Percentiles rank a stretch among this genome's conserved stretches.
phyloP scores from a whole-genome alignment of 2,888 invertebrate species.

The Pimpla rufipes region DNA sequence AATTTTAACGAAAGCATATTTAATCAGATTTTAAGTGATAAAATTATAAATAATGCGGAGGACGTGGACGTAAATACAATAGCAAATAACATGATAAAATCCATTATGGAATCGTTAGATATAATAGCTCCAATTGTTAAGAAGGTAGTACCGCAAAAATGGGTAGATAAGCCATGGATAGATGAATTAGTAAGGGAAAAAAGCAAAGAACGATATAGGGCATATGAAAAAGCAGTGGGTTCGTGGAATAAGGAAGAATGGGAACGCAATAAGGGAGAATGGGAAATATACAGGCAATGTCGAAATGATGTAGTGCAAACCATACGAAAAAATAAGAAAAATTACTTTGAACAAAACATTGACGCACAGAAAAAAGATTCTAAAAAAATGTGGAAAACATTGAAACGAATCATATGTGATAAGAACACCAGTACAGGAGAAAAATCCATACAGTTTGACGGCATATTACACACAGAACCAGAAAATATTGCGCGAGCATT shows the following conservation, averaged over 20 bases:
- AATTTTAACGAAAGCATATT: too few species aligned
- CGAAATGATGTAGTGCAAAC: neutral
- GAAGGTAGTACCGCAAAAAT: too few species aligned
- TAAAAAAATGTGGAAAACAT: neutral
- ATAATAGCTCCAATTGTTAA: too few species aligned
- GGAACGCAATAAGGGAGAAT: neutral
- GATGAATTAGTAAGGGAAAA: neutral
- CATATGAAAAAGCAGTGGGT: neutral
- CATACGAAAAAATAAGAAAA: neutral
- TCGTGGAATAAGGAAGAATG: neutral
- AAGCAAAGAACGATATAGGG: neutral
- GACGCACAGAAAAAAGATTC: neutral
- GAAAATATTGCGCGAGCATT: too few species aligned
- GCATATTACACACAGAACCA: too few species aligned
- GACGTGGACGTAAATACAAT: too few species aligned
- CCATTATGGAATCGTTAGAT: too few species aligned
- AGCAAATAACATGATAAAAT: too few species aligned
- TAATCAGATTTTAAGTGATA: too few species aligned
- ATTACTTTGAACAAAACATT: conserved; percentile 7
- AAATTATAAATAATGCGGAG: too few species aligned
- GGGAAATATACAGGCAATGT: neutral
- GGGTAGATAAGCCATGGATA: neutral
- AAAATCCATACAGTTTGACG: too few species aligned
- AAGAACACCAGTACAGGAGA: too few species aligned
- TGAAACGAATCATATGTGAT: neutral